A percentile compares a stretch with the other conserved stretches of the same genome.
Conservation (phyloP, 2,888 invertebrate species). For the Drepanosiphum platanoidis region DNA sequence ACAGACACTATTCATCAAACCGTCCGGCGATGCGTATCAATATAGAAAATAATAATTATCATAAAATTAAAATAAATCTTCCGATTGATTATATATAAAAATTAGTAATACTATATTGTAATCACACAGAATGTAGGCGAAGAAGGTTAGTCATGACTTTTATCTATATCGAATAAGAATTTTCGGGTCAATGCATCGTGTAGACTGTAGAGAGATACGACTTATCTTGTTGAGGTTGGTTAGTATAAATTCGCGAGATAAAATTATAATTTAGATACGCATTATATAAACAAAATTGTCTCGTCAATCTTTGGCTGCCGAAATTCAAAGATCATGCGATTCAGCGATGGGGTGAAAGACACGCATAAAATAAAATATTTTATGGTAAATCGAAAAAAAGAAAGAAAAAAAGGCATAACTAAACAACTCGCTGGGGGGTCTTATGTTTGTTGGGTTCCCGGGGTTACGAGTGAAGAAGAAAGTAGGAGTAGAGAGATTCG, state of each 20-base stretch:
- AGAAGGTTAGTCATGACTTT: background rate
- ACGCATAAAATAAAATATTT: background rate
- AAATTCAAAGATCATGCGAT: too few relatives aligned
- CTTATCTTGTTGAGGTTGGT: slow-evolving; percentile 54
- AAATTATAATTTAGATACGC: background rate
- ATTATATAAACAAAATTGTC: background rate
- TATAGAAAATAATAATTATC: slow-evolving; percentile 37
- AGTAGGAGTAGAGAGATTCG: background rate
- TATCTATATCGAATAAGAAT: background rate
- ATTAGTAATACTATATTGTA: too few relatives aligned
- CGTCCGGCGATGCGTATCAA: slow-evolving; percentile 36
- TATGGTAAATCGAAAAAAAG: background rate
- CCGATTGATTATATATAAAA: slow-evolving; percentile 31
- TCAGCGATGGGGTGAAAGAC: background rate
- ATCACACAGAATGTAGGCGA: background rate
- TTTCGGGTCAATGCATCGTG: slow-evolving; percentile 31
- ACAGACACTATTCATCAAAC: slow-evolving; percentile 52
- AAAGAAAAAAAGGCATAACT: background rate
- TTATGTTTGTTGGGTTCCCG: background rate
- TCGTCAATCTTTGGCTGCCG: background rate
- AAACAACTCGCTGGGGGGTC: slow-evolving; percentile 22
- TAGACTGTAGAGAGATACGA: slow-evolving; percentile 29
- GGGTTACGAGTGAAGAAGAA: background rate
- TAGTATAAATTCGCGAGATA: background rate
- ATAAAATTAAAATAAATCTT: slow-evolving; percentile 15